Conservation (phyloP, 2,888 invertebrate genomes). For the Amiota mariae region DNA sequence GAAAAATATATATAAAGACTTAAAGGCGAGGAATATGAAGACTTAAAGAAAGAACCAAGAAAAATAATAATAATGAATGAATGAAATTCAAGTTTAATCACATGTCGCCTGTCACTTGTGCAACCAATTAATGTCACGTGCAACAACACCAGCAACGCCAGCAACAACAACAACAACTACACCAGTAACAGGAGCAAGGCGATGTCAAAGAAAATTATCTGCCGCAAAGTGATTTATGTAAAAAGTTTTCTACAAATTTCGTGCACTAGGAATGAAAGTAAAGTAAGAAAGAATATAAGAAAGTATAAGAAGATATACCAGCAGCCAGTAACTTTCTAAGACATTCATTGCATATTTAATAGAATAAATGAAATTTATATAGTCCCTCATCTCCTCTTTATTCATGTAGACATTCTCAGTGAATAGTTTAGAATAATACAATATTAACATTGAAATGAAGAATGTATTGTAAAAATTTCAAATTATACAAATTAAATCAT, state of each 20-base stretch:
- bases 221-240: constrained; percentile 19
- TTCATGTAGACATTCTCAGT: too few species aligned
- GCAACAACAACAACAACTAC: too few species aligned
- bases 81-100: constrained; percentile 54
- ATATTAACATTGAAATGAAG: too few species aligned
- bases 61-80: constrained; percentile 33
- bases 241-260: constrained; percentile 11
- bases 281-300: constrained; percentile 33
- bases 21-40: background rate
- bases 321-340: background rate
- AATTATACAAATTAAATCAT: too few species aligned
- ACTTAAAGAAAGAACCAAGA: background rate
- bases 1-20: background rate
- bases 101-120: constrained; percentile 54
- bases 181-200: too few species aligned
- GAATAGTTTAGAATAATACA: too few species aligned
- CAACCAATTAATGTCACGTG: constrained; percentile 58
- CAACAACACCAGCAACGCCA: background rate
- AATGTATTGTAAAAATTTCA: too few species aligned
- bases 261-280: constrained; percentile 41
- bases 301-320: constrained; percentile 23
- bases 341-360: too few species aligned
- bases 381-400: too few species aligned
- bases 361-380: too few species aligned
- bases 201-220: background rate